phyloP scores from a whole-genome alignment of 2,888 invertebrate genomes.

The Caenorhabditis wallacei region DNA sequence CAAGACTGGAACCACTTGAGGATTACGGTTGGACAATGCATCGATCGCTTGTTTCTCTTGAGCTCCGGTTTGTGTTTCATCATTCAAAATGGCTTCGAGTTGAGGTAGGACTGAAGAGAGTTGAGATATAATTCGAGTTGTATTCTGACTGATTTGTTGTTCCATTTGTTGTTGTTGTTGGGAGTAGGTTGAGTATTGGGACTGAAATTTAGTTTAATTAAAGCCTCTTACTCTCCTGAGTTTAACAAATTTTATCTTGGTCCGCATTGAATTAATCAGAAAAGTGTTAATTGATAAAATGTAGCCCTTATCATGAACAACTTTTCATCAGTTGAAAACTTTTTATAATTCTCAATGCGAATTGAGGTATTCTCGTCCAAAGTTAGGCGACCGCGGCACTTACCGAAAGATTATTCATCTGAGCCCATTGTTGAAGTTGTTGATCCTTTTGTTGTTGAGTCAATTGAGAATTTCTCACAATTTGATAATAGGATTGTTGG shows the following conservation, averaged over 20 bases:
- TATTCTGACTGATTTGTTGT: slow-evolving; percentile 36
- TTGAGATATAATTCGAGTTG: slow-evolving; percentile 29
- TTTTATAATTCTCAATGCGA: too few relatives aligned
- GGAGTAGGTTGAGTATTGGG: slow-evolving; percentile 32
- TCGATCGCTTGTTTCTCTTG: slow-evolving; percentile 37
- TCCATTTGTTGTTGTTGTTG: slow-evolving; percentile 31
- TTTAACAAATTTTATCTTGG: too few relatives aligned
- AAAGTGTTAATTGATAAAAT: too few relatives aligned
- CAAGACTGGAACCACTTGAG: slow-evolving; percentile 40
- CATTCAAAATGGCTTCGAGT: slow-evolving; percentile 36
- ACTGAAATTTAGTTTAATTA: too few relatives aligned
- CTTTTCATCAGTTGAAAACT: too few relatives aligned
- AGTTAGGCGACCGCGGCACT: too few relatives aligned
- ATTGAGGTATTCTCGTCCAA: too few relatives aligned
- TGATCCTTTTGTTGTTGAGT: slow-evolving; percentile 38
- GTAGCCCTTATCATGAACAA: too few relatives aligned
- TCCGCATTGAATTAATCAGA: too few relatives aligned
- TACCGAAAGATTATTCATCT: slow-evolving; percentile 51
- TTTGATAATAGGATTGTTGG: slow-evolving; percentile 33
- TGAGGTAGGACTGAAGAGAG: slow-evolving; percentile 32
- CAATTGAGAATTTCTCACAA: slow-evolving; percentile 22
- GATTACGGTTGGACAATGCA: slow-evolving; percentile 24
- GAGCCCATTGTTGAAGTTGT: slow-evolving; percentile 42
- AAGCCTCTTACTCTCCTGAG: too few relatives aligned
- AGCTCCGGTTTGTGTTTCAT: slow-evolving; percentile 22